Evolutionary conservation across 2,888 invertebrate genomes (phyloP), one percentile per base, ranked within the genome.

Genomic region (Xanthorhoe spadicearia): DNA sequence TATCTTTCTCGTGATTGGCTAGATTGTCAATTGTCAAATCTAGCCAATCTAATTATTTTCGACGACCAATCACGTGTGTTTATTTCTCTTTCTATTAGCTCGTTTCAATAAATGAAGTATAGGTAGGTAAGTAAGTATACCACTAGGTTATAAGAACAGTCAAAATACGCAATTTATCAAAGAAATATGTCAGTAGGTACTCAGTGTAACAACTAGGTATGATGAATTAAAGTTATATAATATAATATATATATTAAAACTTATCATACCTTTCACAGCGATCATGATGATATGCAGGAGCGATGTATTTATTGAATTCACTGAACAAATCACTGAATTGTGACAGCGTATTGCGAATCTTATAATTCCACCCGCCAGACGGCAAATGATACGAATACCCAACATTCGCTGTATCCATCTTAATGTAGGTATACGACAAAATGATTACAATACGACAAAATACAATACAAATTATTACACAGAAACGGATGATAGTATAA

Each of bases 271-370:
- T 96, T 93, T 99, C 99, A 87, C 98, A 99, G 67, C 99, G 95
- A 87, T 99, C 99, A 94, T 99, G 99, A 85, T 98, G 97, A 93
- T 98, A 98, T 71, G 98, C 98, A 43, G 99, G 99, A 32, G 98
- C 97, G 69, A 99, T 98, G 85, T 98, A 98, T 89, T 97, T 97
- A 86, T 98, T 98, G 87, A 99, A 99, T 93, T 98, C 98, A 86
- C 98, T 98, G 89, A 98, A 99, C 71, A 98, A 92, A 90, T 98
- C 98, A 83, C 97, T 98, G 85, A 98, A 98, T 84, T 98, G 97
- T 28, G 97, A 96, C 68, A 97, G 86, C 43, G 95, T 96, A 84
- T 96, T 97, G 84, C 97, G 95, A 73, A 97, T 94, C 85, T 95
- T 96, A 76, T 96, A 92, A 77, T 96, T 94, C 94, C 96, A 95